Conservation (phyloP, 2,888 invertebrate species). For the Lithophane semibrunnea region DNA sequence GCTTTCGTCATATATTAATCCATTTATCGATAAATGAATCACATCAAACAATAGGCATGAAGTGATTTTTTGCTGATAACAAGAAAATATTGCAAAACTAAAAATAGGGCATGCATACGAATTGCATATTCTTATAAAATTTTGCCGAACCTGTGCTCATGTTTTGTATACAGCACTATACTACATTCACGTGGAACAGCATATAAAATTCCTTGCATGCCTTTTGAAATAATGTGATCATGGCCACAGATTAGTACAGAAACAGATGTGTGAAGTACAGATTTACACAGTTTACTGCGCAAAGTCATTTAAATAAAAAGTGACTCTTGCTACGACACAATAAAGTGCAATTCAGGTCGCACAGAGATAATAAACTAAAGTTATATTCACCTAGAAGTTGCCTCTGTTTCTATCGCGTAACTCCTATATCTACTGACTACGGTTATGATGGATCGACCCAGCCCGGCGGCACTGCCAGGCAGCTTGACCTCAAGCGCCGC, state of each 20-base stretch:
- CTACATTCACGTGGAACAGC: not conserved
- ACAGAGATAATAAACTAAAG: no score
- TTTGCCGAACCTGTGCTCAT: not conserved
- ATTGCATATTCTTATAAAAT: not conserved
- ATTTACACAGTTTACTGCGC: no score
- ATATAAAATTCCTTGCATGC: not conserved
- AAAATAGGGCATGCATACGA: not conserved
- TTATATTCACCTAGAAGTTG: no score
- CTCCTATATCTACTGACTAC: no score
- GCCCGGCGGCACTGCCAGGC: no score
- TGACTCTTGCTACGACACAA: no score
- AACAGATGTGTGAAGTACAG: no score
- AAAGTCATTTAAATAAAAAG: no score
- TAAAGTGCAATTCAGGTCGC: no score
- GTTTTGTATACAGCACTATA: not conserved
- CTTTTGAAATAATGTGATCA: constrained; percentile 1
- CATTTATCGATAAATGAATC: constrained; percentile 11
- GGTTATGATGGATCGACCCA: no score
- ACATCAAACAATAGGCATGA: constrained; percentile 12
- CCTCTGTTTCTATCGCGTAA: no score
- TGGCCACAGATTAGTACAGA: not conserved
- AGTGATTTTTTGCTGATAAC: constrained; percentile 22
- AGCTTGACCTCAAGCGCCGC: no score
- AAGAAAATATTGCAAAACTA: constrained; percentile 35
- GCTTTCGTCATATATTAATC: not conserved